phyloP scores from a whole-genome alignment of 1,140 invertebrate genomes.

The Scaptomyza graminum region DNA sequence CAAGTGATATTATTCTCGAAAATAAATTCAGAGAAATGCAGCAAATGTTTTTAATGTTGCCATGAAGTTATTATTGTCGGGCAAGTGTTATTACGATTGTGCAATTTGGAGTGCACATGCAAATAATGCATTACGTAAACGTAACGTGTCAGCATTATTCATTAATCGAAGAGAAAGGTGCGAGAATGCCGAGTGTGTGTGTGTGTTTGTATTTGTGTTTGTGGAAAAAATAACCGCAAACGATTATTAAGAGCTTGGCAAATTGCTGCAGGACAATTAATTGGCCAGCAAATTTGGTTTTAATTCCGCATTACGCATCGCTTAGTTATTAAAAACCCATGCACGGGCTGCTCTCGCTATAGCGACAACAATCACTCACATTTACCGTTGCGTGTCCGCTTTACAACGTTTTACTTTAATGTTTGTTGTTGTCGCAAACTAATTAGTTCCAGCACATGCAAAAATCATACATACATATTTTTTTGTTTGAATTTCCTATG shows the following conservation, averaged over 20 bases:
- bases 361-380: neutral
- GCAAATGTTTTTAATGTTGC: slow-evolving; percentile 2
- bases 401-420: slow-evolving; percentile 5
- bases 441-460: slow-evolving; percentile 36
- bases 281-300: slow-evolving; percentile 57
- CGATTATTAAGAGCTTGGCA: slow-evolving; percentile 53
- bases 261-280: slow-evolving; percentile 60
- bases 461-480: slow-evolving; percentile 13
- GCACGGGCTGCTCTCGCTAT: slow-evolving; percentile 10
- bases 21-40: slow-evolving; percentile 10
- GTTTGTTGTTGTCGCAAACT: slow-evolving; percentile 12
- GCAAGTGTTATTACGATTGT: slow-evolving; percentile 14
- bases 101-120: slow-evolving; percentile 33
- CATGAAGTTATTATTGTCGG: neutral
- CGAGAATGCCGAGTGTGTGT: too few relatives aligned
- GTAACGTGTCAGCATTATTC: slow-evolving; percentile 74
- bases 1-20: slow-evolving; percentile 12
- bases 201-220: too few relatives aligned
- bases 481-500: neutral
- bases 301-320: slow-evolving; percentile 62
- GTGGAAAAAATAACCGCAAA: slow-evolving; percentile 18
- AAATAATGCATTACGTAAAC: slow-evolving; percentile 67
- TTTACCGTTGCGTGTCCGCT: neutral
- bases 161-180: slow-evolving; percentile 55
- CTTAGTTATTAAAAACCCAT: slow-evolving; percentile 43